Conservation (phyloP, 2,888 invertebrate species). For the Parnassius mnemosyne region DNA sequence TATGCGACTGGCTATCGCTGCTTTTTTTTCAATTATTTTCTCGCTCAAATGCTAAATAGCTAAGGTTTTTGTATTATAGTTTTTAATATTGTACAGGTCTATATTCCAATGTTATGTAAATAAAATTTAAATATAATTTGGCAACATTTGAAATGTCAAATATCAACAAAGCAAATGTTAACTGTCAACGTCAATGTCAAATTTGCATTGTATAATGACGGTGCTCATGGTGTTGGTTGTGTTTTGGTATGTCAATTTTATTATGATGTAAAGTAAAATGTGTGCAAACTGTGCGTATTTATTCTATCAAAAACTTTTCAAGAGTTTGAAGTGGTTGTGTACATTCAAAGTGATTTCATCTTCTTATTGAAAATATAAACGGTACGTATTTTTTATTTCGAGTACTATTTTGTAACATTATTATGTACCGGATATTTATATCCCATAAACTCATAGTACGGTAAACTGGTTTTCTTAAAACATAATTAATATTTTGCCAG, state of each 20-base stretch:
- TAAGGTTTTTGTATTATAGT: too few species aligned
- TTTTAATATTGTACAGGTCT: too few species aligned
- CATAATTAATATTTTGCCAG: too few species aligned
- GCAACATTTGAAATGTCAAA: slow-evolving; percentile 3
- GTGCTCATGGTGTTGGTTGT: slow-evolving; percentile 48
- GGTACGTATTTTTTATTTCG: slow-evolving; percentile 30
- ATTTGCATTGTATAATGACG: slow-evolving; percentile 36
- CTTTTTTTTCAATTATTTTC: too few species aligned
- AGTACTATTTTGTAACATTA: too few species aligned
- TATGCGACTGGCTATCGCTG: too few species aligned
- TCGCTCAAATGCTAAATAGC: too few species aligned
- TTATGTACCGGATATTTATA: too few species aligned
- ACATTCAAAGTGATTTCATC: slow-evolving; percentile 46
- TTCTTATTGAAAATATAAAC: slow-evolving; percentile 22
- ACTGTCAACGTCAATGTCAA: slow-evolving; percentile 17
- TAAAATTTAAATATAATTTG: neutral
- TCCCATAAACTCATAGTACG: too few species aligned
- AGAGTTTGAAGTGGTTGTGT: slow-evolving; percentile 46
- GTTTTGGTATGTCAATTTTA: slow-evolving; percentile 52
- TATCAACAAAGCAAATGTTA: slow-evolving; percentile 6
- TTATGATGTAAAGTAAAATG: slow-evolving; percentile 54
- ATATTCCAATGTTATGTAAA: too few species aligned
- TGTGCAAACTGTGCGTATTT: slow-evolving; percentile 46
- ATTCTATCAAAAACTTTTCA: slow-evolving; percentile 39
- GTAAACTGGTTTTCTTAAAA: too few species aligned